Evolutionary conservation across 1,140 invertebrate genomes (phyloP), one percentile per base, ranked within the genome.

Genomic region (Fopius arisanus): DNA sequence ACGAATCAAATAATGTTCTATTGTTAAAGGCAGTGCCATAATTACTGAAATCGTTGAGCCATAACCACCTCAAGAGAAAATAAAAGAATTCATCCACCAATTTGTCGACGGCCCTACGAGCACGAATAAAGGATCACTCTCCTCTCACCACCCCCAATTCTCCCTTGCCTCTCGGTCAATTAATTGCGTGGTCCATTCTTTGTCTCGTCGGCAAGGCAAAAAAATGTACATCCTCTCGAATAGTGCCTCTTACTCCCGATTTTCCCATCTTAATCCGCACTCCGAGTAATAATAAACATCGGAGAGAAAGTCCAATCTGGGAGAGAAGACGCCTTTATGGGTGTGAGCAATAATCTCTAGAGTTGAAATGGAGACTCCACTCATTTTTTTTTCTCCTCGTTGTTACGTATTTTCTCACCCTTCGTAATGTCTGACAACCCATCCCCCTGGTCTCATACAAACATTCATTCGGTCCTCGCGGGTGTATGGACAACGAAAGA

Each of bases 231-330:
- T 37, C 48, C 31, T 62, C 19, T 63, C 43, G 9, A 67, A 12
- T 21, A 41, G 16, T 59, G 19, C 54, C 54, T 59, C 54, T 59
- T 26, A 84, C 82, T 86, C 84, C 81, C 86, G 82, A 87, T 79
- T 79, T 83, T 80, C 74, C 78, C 71, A 75, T 83, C 84, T 83
- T 85, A 87, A 87, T 86, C 81, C 82, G 81, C 78, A 71, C 71
- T 79, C 74, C 67, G 70, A 77, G 80, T 77, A 80, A 83, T 83
- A 85, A 85, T 83, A 86, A 86, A 81, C 78, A 69, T 70, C 43
- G 43, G 78, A 78, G 77, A 33, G 10, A 76, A 78, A 80, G 81
- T 78, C 83, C 85, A 84, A 86, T 86, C 83, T 81, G 70, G 78
- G 73, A 59, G 16, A 48, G 33, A 78, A 77, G 80, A 77, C 77